phyloP scores from a whole-genome alignment of 2,888 invertebrate species.

The Deilephila elpenor region DNA sequence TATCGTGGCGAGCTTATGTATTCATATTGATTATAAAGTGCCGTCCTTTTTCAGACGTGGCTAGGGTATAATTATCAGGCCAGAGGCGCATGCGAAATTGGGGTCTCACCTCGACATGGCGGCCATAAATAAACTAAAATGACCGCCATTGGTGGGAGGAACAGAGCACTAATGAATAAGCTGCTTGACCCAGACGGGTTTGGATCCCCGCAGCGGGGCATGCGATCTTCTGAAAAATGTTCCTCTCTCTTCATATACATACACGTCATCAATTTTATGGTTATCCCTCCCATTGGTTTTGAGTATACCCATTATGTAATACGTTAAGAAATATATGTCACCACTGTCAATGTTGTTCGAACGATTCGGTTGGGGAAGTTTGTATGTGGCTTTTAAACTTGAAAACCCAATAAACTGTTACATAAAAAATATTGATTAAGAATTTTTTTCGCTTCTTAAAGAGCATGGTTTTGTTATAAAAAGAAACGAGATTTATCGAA shows the following conservation, averaged over 20 bases:
- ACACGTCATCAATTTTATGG: slow-evolving; percentile 26
- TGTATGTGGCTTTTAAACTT: no score
- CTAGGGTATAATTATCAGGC: slow-evolving; percentile 82
- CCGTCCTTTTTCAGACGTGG: slow-evolving; percentile 74
- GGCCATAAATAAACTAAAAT: slow-evolving; percentile 83
- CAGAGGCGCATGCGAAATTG: slow-evolving; percentile 82
- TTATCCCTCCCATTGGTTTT: slow-evolving; percentile 30
- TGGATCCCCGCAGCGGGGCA: slow-evolving; percentile 28
- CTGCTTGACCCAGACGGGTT: slow-evolving; percentile 46
- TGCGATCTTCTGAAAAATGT: slow-evolving; percentile 18
- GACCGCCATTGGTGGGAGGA: slow-evolving; percentile 78
- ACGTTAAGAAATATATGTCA: neutral
- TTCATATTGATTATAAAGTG: slow-evolving; percentile 75
- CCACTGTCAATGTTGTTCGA: neutral
- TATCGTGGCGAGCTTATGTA: slow-evolving; percentile 38
- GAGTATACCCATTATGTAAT: neutral
- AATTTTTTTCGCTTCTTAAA: no score
- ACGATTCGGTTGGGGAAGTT: no score
- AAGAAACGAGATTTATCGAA: neutral
- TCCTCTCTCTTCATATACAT: slow-evolving; percentile 10
- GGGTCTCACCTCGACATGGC: slow-evolving; percentile 81
- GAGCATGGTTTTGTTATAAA: neutral
- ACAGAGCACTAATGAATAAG: slow-evolving; percentile 79
- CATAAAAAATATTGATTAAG: no score
- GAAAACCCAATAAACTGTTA: no score